Base-by-base conservation (phyloP, 2,888 invertebrate genomes). In the Dastarcus helophoroides region DNA sequence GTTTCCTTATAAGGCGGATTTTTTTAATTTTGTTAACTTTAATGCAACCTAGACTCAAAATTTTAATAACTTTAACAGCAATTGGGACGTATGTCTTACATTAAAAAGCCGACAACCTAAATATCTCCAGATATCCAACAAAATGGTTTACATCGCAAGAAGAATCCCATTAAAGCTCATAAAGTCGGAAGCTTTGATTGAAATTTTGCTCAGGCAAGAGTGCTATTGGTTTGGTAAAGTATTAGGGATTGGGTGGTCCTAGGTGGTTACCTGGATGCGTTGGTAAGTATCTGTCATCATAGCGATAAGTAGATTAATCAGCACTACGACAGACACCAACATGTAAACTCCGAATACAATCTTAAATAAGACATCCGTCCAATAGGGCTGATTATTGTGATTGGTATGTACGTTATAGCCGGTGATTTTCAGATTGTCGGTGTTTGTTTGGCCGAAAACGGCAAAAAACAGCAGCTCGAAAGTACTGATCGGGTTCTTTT, bases 231-330 rank as follows among this genome's bases (percentile, higher is more conserved):
- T n/a, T n/a, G n/a, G n/a, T n/a, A n/a, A n/a, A n/a, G n/a, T n/a
- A n/a, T n/a, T n/a, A n/a, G n/a, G n/a, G 3, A 10, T 6, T 3
- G 8, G 6, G 13, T 25, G 25, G 6, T 25, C 13, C 13, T 29
- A 33, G 24, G 24, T 26, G 37, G 65, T 73, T 77, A 82, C 91
- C 76, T 97, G 93, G 60, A 97, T 97, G 60, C 93, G 75, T 64
- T 98, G 97, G 65, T 98, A 98, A 38, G 98, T 98, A 73, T 98
- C 97, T 59, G 95, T 94, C 95, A 98, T 97, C 97, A 98, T 98
- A 72, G 98, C 98, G 73, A 98, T 98, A 62, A 98, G 83, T 47
- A 98, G 77, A 69, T 98, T 98, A 69, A 98, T 97, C 51, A 98
- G 78, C 52, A 98, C 98, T 60, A 98, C 90, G 56, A 98, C 88